Percentiles rank a stretch among this genome's conserved stretches.
Evolutionary conservation across 1,140 invertebrate species (phyloP).

Genomic region (Drosophila pseudoobscura): DNA sequence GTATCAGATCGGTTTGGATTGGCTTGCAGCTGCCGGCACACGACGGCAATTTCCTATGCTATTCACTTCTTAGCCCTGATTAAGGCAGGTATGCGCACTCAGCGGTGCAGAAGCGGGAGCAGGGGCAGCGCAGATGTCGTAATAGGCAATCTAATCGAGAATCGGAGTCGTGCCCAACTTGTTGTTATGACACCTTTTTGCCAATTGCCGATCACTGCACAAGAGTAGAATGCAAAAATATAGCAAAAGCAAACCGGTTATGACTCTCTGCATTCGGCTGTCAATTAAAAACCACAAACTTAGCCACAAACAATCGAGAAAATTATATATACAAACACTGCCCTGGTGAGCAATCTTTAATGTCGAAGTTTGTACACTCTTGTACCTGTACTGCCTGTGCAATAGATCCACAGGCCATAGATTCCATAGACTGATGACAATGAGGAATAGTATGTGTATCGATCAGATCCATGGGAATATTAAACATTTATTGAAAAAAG

Average conservation of each 20-base stretch:
- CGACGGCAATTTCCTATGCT: slow-evolving; percentile 46
- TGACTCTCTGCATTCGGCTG: slow-evolving; percentile 58
- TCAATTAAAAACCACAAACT: slow-evolving; percentile 63
- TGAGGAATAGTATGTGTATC: no score
- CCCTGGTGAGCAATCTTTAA: no score
- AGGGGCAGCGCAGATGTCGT: slow-evolving; percentile 52
- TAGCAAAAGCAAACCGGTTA: slow-evolving; percentile 55
- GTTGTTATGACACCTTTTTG: slow-evolving; percentile 67
- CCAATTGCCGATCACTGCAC: slow-evolving; percentile 32
- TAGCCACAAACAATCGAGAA: slow-evolving; percentile 25
- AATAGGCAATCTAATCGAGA: slow-evolving; percentile 63
- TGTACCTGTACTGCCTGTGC: no score
- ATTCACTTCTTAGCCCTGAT: slow-evolving; percentile 26
- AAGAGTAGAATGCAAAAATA: slow-evolving; percentile 65
- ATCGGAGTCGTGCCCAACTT: slow-evolving; percentile 23
- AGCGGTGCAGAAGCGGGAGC: slow-evolving; percentile 5
- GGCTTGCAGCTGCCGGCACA: slow-evolving; percentile 73
- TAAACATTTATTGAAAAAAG: no score
- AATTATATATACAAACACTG: slow-evolving; percentile 16
- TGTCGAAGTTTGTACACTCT: no score
- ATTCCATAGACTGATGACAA: no score
- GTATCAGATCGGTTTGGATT: slow-evolving; percentile 43
- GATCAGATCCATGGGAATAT: no score
- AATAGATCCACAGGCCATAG: no score
- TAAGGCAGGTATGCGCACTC: slow-evolving; percentile 46